A percentile compares a stretch with the other conserved stretches of the same genome.
Conservation (phyloP, 2,888 invertebrate species). For the Apodemia duryi region DNA sequence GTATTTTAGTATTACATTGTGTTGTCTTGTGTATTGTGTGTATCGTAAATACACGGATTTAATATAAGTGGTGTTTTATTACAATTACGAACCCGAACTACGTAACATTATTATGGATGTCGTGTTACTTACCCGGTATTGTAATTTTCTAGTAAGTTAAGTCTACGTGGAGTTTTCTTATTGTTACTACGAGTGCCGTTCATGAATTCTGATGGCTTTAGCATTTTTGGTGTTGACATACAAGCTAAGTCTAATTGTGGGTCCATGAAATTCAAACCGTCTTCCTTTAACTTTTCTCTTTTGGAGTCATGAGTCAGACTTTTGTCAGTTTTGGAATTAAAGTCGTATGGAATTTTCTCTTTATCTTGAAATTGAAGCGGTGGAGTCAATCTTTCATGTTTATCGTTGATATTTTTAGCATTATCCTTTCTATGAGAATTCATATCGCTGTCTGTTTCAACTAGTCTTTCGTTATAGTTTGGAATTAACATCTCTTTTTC, state of each 20-base stretch:
- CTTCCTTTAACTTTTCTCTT: conserved; percentile 71
- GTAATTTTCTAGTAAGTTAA: conserved; percentile 64
- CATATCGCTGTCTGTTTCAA: conserved; percentile 48
- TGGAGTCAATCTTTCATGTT: conserved; percentile 59
- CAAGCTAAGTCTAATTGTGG: conserved; percentile 66
- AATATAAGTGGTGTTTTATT: too few species aligned
- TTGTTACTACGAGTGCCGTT: conserved; percentile 44
- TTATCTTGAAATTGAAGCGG: conserved; percentile 73
- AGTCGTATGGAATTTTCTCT: conserved; percentile 53
- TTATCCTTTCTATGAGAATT: conserved; percentile 46
- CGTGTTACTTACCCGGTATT: conserved; percentile 59
- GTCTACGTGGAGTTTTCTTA: conserved; percentile 49
- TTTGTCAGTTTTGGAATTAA: conserved; percentile 53
- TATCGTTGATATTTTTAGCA: conserved; percentile 42
- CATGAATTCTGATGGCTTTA: conserved; percentile 64
- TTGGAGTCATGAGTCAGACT: conserved; percentile 65
- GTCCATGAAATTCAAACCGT: conserved; percentile 57
- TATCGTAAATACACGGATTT: too few species aligned
- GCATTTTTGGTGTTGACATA: conserved; percentile 73
- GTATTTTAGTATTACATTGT: too few species aligned
- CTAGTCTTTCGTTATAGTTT: conserved; percentile 62
- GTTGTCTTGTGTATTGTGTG: too few species aligned
- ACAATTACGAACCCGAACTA: too few species aligned
- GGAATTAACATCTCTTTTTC: conserved; percentile 64
- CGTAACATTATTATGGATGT: too few species aligned